phyloP scores from a whole-genome alignment of 30 jellyfish, hydroid and myxozoan genomes.

The Aurelia aurita complex sp. Pacific region DNA sequence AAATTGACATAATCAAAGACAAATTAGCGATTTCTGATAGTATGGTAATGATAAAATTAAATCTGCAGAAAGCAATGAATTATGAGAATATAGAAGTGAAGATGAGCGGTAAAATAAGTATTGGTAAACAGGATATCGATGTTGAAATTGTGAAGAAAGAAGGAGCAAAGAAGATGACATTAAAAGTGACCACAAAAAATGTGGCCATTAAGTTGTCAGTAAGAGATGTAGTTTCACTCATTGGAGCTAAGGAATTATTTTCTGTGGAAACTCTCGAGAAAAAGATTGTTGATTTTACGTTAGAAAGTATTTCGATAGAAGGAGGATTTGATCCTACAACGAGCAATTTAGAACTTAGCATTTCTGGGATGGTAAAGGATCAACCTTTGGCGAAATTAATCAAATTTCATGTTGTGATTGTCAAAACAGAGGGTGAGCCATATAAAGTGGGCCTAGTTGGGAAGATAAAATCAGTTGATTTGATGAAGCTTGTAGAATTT shows the following conservation, averaged over 20 bases:
- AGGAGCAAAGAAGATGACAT: slow-evolving; percentile 5
- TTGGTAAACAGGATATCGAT: slow-evolving; percentile 23
- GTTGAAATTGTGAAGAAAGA: slow-evolving; percentile 24
- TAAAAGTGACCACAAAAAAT: not conserved
- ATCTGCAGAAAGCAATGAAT: not conserved
- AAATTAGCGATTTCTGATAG: slow-evolving; percentile 12
- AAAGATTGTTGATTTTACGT: slow-evolving; percentile 14
- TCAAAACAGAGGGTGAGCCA: slow-evolving; percentile 29
- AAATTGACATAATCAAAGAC: not conserved
- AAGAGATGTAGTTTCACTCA: slow-evolving; percentile 3
- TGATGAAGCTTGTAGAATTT: slow-evolving; percentile 1
- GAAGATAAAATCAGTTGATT: slow-evolving; percentile 13
- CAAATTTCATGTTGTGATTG: slow-evolving; percentile 2
- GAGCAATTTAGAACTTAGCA: not conserved
- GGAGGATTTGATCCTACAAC: slow-evolving; percentile 25
- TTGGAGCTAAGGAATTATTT: slow-evolving; percentile 25
- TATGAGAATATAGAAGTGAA: slow-evolving; percentile 16
- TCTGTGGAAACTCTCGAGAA: slow-evolving; percentile 16
- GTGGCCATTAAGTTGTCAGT: slow-evolving; percentile 10
- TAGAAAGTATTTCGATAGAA: slow-evolving; percentile 18
- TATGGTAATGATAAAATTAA: not conserved
- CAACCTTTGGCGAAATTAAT: slow-evolving; percentile 10
- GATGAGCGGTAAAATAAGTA: slow-evolving; percentile 6
- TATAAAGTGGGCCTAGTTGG: slow-evolving; percentile 10
- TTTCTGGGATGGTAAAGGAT: slow-evolving; percentile 7